phyloP scores from a whole-genome alignment of 2,888 invertebrate species.

The Penaeus monodon region DNA sequence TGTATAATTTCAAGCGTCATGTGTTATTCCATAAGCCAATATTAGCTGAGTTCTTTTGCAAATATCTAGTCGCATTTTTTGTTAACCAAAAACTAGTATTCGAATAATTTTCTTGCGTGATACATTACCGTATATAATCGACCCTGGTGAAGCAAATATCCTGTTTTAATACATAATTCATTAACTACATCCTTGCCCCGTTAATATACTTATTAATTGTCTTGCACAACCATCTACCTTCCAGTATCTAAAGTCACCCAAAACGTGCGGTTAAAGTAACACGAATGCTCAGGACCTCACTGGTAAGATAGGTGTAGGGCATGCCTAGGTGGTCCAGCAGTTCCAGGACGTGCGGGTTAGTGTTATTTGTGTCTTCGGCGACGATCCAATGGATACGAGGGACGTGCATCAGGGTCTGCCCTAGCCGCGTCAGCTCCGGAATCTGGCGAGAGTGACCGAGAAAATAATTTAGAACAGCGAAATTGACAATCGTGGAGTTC shows the following conservation, averaged over 20 bases:
- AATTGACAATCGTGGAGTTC: background rate
- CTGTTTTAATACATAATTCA: too few species aligned
- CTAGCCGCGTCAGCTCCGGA: conserved; percentile 46
- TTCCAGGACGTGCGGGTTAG: conserved; percentile 13
- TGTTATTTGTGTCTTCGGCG: conserved; percentile 28
- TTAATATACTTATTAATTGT: too few species aligned
- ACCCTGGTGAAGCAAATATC: too few species aligned
- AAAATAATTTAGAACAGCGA: background rate
- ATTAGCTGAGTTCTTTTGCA: too few species aligned
- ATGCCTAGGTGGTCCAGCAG: conserved; percentile 22
- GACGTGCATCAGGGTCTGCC: conserved; percentile 50
- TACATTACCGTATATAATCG: too few species aligned
- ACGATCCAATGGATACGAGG: conserved; percentile 47
- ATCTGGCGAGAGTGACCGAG: conserved; percentile 12
- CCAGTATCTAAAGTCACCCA: background rate
- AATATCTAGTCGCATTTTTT: too few species aligned
- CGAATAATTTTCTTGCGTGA: too few species aligned
- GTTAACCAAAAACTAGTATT: too few species aligned
- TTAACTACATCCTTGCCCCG: too few species aligned
- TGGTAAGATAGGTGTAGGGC: conserved; percentile 44
- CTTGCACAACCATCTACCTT: too few species aligned
- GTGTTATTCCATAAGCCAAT: too few species aligned
- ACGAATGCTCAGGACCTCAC: conserved; percentile 16
- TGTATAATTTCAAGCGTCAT: too few species aligned
- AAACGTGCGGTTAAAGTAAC: background rate